A percentile compares a stretch with the other conserved stretches of the same genome.
These are phyloP conservation scores for Nasonia vitripennis DNA, from an alignment of 1,140 invertebrate species.

Conservation along the genomic window DNA sequence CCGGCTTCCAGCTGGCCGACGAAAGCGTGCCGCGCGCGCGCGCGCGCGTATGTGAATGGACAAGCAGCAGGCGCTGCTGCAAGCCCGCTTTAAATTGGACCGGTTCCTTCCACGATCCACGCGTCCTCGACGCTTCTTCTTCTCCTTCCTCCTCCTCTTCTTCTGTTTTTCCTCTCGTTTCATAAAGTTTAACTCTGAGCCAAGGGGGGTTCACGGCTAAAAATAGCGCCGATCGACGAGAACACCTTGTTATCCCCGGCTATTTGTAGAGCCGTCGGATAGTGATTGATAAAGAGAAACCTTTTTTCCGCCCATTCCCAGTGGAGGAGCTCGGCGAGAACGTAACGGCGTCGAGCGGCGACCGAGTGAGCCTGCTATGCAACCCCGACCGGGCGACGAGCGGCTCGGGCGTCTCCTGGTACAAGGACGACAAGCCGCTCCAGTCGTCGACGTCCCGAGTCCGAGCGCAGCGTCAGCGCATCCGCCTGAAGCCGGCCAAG, in stretches of 20 bases:
- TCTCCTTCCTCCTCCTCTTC: background rate
- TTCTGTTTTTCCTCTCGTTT: background rate
- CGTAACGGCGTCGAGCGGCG: slow-evolving; percentile 59
- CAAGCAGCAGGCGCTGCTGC: background rate
- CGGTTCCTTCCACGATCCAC: background rate
- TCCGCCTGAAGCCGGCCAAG: slow-evolving; percentile 64
- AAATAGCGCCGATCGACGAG: slow-evolving; percentile 11
- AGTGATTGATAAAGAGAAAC: background rate
- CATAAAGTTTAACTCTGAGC: background rate
- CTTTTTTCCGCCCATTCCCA: background rate
- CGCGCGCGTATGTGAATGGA: background rate
- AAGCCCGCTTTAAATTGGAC: slow-evolving; percentile 23
- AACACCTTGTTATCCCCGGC: slow-evolving; percentile 30
- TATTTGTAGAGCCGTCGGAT: background rate
- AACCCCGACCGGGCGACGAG: slow-evolving; percentile 46
- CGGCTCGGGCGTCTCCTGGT: slow-evolving; percentile 63
- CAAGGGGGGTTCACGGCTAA: background rate
- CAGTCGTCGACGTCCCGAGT: slow-evolving; percentile 53
- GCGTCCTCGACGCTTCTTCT: background rate
- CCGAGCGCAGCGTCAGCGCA: slow-evolving; percentile 60
- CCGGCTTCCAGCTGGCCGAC: slow-evolving; percentile 55
- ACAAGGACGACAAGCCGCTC: slow-evolving; percentile 63
- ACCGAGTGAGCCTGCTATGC: slow-evolving; percentile 68
- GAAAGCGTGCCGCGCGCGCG: background rate
- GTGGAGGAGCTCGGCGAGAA: slow-evolving; percentile 35